These are phyloP conservation scores for Bicyclus anynana DNA, from an alignment of 1,140 invertebrate genomes.

Conservation along the genomic window DNA sequence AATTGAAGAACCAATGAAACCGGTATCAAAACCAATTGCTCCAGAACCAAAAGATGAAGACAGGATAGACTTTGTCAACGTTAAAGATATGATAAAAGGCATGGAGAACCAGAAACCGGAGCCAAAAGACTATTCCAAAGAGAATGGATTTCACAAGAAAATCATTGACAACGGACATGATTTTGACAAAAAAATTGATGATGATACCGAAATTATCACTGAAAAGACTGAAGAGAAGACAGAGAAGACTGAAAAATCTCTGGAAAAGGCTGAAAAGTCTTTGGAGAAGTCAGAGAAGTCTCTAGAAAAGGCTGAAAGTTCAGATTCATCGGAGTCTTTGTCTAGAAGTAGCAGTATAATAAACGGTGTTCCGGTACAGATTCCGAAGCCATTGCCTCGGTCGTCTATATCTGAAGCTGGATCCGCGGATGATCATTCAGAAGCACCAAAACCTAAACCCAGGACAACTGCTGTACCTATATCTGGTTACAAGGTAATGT, in stretches of 20 bases:
- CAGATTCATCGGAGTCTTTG: slow-evolving; percentile 51
- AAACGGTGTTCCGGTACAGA: slow-evolving; percentile 75
- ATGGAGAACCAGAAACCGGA: slow-evolving; percentile 67
- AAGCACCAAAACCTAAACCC: slow-evolving; percentile 83
- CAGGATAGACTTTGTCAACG: slow-evolving; percentile 72
- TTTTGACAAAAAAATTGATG: slow-evolving; percentile 13
- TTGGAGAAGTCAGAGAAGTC: slow-evolving; percentile 38
- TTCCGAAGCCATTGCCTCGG: slow-evolving; percentile 86
- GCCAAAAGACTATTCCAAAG: slow-evolving; percentile 49
- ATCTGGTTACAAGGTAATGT: slow-evolving; percentile 84
- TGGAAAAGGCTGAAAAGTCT: slow-evolving; percentile 14
- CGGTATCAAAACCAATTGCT: slow-evolving; percentile 33
- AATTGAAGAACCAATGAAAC: slow-evolving; percentile 49
- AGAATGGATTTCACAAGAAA: slow-evolving; percentile 65
- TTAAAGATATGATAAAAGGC: slow-evolving; percentile 74
- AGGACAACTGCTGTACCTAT: slow-evolving; percentile 79
- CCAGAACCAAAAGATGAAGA: slow-evolving; percentile 58
- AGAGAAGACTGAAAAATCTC: no score
- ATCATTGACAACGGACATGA: slow-evolving; percentile 64
- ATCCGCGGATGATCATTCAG: slow-evolving; percentile 64
- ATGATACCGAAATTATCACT: slow-evolving; percentile 24
- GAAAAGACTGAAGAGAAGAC: slow-evolving; percentile 27
- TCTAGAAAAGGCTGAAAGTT: slow-evolving; percentile 37
- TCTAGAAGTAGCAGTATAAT: slow-evolving; percentile 62
- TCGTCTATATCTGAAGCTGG: slow-evolving; percentile 74